Evolutionary conservation across 2,888 invertebrate genomes (phyloP).

Genomic region (Pelosia muscerda): DNA sequence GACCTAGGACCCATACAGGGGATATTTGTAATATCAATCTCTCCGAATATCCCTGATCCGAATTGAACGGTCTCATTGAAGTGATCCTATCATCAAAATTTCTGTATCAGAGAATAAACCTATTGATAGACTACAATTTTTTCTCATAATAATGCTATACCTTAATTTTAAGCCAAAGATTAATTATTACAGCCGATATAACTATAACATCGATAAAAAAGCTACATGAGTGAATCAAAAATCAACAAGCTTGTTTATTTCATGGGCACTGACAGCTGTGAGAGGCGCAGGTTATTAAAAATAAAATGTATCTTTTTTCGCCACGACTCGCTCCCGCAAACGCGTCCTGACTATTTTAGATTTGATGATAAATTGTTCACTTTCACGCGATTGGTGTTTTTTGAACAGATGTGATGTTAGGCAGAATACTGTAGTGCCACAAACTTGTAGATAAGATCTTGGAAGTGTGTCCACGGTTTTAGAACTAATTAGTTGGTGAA

Average conservation of each 20-base stretch:
- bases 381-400: constrained; percentile 56
- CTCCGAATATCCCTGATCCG: too few species aligned
- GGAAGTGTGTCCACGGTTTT: background rate
- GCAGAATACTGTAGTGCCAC: constrained; percentile 14
- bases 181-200: background rate
- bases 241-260: constrained; percentile 21
- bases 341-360: constrained; percentile 76
- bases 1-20: too few species aligned
- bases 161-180: background rate
- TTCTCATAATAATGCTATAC: background rate
- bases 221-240: constrained; percentile 3
- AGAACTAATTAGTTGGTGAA: background rate
- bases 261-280: constrained; percentile 36
- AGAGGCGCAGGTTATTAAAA: constrained; percentile 60
- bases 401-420: constrained; percentile 40
- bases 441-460: background rate
- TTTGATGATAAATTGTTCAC: constrained; percentile 77
- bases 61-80: too few species aligned
- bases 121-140: background rate
- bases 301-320: constrained; percentile 74
- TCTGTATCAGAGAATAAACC: too few species aligned
- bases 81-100: too few species aligned
- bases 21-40: too few species aligned
- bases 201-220: constrained; percentile 10
- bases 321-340: constrained; percentile 77